phyloP scores from a whole-genome alignment of 2,113 vertebrate species.

The Brachirus orientalis region DNA sequence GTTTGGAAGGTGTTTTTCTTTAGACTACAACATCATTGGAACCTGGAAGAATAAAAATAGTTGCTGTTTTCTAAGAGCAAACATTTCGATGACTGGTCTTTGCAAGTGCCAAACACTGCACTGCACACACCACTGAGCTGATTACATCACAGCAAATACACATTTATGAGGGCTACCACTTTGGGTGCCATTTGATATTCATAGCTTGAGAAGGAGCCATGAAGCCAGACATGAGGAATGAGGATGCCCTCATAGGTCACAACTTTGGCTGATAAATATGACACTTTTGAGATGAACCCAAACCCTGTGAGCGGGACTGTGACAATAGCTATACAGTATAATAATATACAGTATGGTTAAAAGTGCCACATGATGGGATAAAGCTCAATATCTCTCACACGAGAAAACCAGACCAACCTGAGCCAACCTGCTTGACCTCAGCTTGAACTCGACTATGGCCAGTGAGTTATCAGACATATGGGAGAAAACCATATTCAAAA shows the following conservation, averaged over 20 bases:
- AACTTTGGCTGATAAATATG: conserved; percentile 8
- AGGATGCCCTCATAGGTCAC: conserved; percentile 43
- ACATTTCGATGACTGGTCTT: no score
- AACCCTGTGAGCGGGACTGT: not conserved
- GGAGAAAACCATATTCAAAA: conserved; percentile 30
- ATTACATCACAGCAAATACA: conserved; percentile 39
- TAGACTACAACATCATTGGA: no score
- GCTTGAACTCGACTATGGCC: conserved; percentile 37
- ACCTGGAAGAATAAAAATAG: not conserved
- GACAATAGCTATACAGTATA: not conserved
- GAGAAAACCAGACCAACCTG: conserved; percentile 39
- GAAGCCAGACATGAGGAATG: conserved; percentile 22
- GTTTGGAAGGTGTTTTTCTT: no score
- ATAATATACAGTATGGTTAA: not conserved
- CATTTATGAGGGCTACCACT: conserved; percentile 47
- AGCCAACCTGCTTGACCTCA: conserved; percentile 32
- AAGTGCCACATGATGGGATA: not conserved
- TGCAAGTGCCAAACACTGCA: not conserved
- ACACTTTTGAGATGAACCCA: conserved; percentile 21
- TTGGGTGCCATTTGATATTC: conserved; percentile 41
- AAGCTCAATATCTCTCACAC: conserved; percentile 17
- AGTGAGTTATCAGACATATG: not conserved
- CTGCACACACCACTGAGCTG: conserved; percentile 20
- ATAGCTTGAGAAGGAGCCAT: conserved; percentile 39
- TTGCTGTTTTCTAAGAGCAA: not conserved